Evolutionary conservation across 2,888 invertebrate species (phyloP), one percentile per base, ranked within the genome.

Genomic region (Halictus ligatus): DNA sequence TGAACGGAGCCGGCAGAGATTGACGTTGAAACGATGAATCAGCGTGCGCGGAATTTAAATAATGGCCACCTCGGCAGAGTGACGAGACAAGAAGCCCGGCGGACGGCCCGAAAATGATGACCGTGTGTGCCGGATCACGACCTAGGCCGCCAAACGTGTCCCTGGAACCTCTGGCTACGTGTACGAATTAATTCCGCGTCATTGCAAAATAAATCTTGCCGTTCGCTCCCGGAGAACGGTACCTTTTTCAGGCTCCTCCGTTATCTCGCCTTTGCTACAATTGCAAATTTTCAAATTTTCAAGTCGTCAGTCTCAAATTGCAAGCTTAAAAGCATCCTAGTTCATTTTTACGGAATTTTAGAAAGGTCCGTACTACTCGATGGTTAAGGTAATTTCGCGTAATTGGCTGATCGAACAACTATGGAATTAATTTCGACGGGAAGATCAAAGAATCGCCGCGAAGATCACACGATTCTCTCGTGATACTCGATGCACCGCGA

Each of bases 21-120:
- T 79, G 88, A 84, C 85, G 88, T 83, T 83, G 85, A 83, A 82
- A 74, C 88, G 89, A 88, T 89, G 88, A 90, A 90, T 88, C 89
- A 81, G 86, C 85, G 84, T 18, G 78, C 80, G 81, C 73, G 78
- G 81, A 86, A 90, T 90, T 90, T 87, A 88, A 83, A 84, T 83
- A 87, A 87, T 83, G 83, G 83, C 83, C 83, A 78, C 58, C 85
- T 69, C 71, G n/a, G 74, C 76, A 46, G 85, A 60, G 43, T 67
- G 86, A 79, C 75, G 81, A 43, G 75, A 72, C 15, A 60, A 73
- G 40, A 35, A 43, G 64, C 15, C 15, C 13, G 58, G 40, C 6
- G 64, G 35, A 35, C 21, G 2, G 75, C 69, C 78, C 71, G 76
- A 74, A 69, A 81, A 79, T 64, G 86, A 79, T 58, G 82, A 75